Evolutionary conservation across 2,113 vertebrate species (phyloP).

Genomic region (Cephalopterus ornatus): DNA sequence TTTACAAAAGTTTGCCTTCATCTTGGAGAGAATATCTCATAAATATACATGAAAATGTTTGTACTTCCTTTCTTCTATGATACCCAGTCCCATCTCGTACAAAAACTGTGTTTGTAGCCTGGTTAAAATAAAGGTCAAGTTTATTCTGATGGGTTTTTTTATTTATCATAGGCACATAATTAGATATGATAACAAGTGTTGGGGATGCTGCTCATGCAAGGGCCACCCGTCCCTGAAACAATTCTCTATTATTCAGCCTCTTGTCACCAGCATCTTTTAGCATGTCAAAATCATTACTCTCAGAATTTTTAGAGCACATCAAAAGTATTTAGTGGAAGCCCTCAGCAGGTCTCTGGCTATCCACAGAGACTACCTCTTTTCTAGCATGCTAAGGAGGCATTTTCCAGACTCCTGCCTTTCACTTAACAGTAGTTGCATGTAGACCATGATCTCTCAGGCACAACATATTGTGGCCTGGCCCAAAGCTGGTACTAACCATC

Average conservation of each 20-base stretch:
- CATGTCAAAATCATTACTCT: neutral
- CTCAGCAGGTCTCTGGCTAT: neutral
- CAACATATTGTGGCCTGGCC: neutral
- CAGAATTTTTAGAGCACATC: neutral
- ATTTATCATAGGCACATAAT: neutral
- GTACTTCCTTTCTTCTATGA: neutral
- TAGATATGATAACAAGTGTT: neutral
- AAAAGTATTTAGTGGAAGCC: neutral
- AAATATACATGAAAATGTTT: neutral
- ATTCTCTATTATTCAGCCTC: neutral
- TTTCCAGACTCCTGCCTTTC: neutral
- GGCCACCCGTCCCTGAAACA: neutral
- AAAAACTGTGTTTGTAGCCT: neutral
- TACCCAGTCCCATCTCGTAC: neutral
- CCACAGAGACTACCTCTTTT: neutral
- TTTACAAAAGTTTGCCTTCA: neutral
- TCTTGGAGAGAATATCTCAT: neutral
- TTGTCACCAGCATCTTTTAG: neutral
- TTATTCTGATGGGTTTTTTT: neutral
- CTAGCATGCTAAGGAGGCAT: neutral
- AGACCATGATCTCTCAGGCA: neutral
- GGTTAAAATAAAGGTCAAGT: neutral
- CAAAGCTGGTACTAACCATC: neutral
- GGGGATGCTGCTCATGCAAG: neutral
- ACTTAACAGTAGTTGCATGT: neutral